phyloP scores from a whole-genome alignment of 64 coral and sea anemone genomes.

The Porites australiensis region DNA sequence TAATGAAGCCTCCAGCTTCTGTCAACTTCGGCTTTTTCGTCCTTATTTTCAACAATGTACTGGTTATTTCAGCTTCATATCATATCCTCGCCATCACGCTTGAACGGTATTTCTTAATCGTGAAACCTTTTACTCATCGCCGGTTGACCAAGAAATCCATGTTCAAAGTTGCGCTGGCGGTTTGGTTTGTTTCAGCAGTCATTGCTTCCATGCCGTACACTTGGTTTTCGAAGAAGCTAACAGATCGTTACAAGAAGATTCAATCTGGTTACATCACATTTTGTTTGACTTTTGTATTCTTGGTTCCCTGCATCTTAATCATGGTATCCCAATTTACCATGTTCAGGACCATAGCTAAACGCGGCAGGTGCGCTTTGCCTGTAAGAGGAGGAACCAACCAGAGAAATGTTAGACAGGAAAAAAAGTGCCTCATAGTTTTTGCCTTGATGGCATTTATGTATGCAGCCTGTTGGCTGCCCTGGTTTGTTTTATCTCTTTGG shows the following conservation, averaged over 20 bases:
- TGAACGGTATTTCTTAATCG: conserved; percentile 55
- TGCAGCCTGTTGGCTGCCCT: conserved; percentile 65
- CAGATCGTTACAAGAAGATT: neutral
- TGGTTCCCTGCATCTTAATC: conserved; percentile 62
- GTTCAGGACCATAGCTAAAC: conserved; percentile 36
- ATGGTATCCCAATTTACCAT: conserved; percentile 40
- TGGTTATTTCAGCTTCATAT: conserved; percentile 46
- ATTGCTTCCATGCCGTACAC: conserved; percentile 11
- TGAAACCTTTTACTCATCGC: conserved; percentile 50
- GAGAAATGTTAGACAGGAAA: conserved; percentile 24
- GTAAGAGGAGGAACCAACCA: neutral
- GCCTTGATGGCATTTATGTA: conserved; percentile 55
- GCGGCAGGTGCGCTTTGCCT: neutral
- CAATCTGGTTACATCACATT: conserved; percentile 45
- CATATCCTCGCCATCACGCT: conserved; percentile 60
- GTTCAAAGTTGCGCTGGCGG: conserved; percentile 11
- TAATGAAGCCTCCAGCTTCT: neutral
- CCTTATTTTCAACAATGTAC: conserved; percentile 18
- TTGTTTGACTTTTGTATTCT: conserved; percentile 53
- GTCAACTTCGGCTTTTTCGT: neutral
- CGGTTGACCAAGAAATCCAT: conserved; percentile 49
- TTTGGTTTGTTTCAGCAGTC: conserved; percentile 46
- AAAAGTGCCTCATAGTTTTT: conserved; percentile 66
- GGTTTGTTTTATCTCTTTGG: conserved; percentile 48
- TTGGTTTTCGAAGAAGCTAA: neutral